Conservation (phyloP, 2,888 invertebrate species). For the Cyclophora albipunctata region DNA sequence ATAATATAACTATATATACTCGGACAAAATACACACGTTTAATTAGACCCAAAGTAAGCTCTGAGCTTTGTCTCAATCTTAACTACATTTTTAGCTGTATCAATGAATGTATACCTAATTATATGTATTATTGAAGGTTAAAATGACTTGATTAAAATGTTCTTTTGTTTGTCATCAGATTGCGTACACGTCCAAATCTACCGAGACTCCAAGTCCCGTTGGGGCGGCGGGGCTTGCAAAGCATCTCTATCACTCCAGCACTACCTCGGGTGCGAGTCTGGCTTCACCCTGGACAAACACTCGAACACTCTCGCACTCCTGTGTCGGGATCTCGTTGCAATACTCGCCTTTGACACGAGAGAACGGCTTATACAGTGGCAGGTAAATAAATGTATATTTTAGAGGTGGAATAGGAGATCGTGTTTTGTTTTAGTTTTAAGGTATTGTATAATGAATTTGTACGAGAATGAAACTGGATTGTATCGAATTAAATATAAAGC, state of each 20-base stretch:
- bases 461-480: no score
- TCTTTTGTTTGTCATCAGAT: conserved; percentile 71
- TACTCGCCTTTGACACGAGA: conserved; percentile 90
- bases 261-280: conserved; percentile 88
- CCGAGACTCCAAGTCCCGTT: conserved; percentile 85
- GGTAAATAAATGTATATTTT: conserved; percentile 25
- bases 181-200: conserved; percentile 91
- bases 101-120: no score
- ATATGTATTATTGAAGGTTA: no score
- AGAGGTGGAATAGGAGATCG: not conserved
- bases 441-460: no score
- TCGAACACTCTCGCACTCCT: conserved; percentile 92
- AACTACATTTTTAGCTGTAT: no score
- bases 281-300: conserved; percentile 93
- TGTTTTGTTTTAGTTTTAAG: not conserved
- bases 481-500: no score
- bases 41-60: no score
- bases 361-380: conserved; percentile 94
- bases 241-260: conserved; percentile 89
- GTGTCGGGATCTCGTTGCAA: conserved; percentile 88
- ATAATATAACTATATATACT: no score
- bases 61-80: no score
- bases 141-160: no score
- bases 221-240: conserved; percentile 77
- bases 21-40: no score